Base-by-base conservation (phyloP, 2,797 vertebrate genomes). In the Catharus ustulatus region DNA sequence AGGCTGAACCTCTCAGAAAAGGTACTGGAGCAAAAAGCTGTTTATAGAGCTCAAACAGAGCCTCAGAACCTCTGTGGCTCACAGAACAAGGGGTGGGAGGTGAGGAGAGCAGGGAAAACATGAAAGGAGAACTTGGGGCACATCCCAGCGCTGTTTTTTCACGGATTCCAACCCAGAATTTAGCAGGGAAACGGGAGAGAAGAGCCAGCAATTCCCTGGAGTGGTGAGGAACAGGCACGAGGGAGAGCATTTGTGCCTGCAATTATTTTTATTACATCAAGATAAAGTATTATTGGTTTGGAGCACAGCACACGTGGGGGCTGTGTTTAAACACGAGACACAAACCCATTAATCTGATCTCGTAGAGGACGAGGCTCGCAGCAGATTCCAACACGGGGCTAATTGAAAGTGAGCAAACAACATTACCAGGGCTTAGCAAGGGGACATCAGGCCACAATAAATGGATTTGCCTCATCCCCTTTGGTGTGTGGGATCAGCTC, bases 261-360 rank as follows among this genome's bases (percentile, higher is more conserved):
- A 82, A 62, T 94, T 54, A 62, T 84, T 84, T 90, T 90, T 76
- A 86, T 82, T 62, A 13, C 90, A 90, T 73, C 76, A 61, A 80
- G 95, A 96, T 75, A 27, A 95, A 95, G 89, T 21, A 48, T 90
- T 69, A 61, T 76, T 82, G 80, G 89, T 58, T 79, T 76, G 89
- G 89, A 45, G 3, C 52, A 58, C 20, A 40, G 95, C 84, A 82
- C 89, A 76, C 11, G 86, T 78, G 80, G 92, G 92, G 92, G 90
- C 84, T 87, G 89, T 76, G 71, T 62, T 90, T 69, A 48, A 96
- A 55, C 29, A 73, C 0, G 0, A 94, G 96, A 19, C 57, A 88
- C 84, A 76, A 89, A 48, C 55, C 89, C 89, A 79, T 92, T 78
- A 84, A 89, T 95, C 86, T 89, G 77, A 75, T 48, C 88, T 92